These are phyloP conservation scores for Drosophila parvula DNA, from an alignment of 1,140 invertebrate species.

Conservation along the genomic window DNA sequence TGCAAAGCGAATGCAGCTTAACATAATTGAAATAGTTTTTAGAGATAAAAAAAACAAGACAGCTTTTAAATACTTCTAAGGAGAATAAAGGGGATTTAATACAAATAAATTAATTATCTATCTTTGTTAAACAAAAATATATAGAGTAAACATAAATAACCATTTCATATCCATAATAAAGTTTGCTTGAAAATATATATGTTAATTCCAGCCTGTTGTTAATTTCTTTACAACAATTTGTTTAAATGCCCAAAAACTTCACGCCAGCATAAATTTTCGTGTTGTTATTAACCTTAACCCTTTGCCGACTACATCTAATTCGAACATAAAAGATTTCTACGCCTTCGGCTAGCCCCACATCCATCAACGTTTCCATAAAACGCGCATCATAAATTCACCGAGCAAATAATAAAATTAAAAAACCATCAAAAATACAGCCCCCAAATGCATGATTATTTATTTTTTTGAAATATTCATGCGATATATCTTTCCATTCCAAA, in stretches of 20 bases:
- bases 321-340: constrained; percentile 19
- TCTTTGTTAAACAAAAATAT: background rate
- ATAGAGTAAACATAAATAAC: background rate
- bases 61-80: background rate
- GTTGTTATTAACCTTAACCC: constrained; percentile 29
- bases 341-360: constrained; percentile 37
- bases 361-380: constrained; percentile 46
- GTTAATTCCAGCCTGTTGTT: background rate
- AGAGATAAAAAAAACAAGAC: background rate
- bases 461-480: constrained; percentile 38
- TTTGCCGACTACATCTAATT: constrained; percentile 12
- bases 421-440: constrained; percentile 60
- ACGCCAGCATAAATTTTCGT: constrained; percentile 19
- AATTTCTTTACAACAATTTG: background rate
- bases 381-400: constrained; percentile 39
- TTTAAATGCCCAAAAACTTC: constrained; percentile 1
- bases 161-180: background rate
- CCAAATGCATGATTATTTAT: constrained; percentile 15
- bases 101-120: too few species aligned
- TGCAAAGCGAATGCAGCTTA: constrained; percentile 5
- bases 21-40: constrained; percentile 11
- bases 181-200: background rate
- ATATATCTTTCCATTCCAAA: constrained; percentile 13
- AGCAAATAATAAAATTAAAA: constrained; percentile 69
- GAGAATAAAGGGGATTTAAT: too few species aligned